Percentiles rank a stretch among this genome's conserved stretches.
phyloP scores from a whole-genome alignment of 2,797 vertebrate species.

The Choloepus didactylus region DNA sequence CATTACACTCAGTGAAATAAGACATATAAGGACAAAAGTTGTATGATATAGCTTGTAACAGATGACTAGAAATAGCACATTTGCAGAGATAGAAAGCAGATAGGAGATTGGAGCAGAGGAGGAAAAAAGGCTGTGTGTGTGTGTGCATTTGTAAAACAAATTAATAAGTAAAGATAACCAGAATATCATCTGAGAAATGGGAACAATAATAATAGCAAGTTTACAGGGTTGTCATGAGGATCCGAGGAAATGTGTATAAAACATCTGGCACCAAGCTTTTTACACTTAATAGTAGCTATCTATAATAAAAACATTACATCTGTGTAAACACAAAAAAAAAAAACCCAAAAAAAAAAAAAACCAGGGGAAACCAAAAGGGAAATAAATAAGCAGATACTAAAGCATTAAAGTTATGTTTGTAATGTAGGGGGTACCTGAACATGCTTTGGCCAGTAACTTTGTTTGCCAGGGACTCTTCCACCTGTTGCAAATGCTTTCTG shows the following conservation, averaged over 20 bases:
- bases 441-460: background rate
- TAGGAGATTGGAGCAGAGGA: too few species aligned
- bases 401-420: background rate
- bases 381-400: background rate
- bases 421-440: background rate
- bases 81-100: too few species aligned
- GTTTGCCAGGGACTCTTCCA: background rate
- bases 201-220: background rate
- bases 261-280: background rate
- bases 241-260: background rate
- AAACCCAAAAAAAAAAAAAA: too few species aligned
- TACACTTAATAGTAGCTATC: background rate
- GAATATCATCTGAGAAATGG: conserved; percentile 8
- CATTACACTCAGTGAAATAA: too few species aligned
- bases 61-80: too few species aligned
- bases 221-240: background rate
- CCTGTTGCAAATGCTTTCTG: background rate
- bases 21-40: too few species aligned
- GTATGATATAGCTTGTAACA: too few species aligned
- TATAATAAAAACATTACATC: conserved; percentile 18
- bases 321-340: background rate
- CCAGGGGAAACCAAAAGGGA: background rate
- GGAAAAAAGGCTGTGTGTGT: too few species aligned
- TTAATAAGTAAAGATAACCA: background rate
- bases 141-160: too few species aligned